Base-by-base conservation (phyloP, 2,113 vertebrate genomes). In the Thamnophis sirtalis region DNA sequence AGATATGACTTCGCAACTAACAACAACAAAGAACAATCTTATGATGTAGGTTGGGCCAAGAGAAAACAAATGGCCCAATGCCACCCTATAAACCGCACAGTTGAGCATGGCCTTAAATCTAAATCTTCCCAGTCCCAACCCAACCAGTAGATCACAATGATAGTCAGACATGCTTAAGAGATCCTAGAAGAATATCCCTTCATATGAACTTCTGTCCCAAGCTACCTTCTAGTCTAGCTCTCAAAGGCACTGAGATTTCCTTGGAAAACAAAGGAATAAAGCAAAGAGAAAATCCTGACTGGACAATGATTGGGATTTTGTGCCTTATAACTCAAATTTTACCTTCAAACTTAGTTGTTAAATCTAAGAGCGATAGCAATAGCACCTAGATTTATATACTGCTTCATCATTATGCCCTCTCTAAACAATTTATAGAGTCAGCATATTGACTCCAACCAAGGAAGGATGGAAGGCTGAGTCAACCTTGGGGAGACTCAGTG, bases 261-360 rank as follows among this genome's bases (percentile, higher is more conserved):
- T 51, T 51, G 21, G 48, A 11, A 26, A 90, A 43, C 38, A 13
- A 84, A 55, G 8, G 26, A 13, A 15, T 6, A 56, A 90, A 33
- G 54, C 28, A 86, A 60, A 55, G 9, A 86, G 21, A 19, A 43
- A 24, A 48, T 55, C 24, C 38, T 50, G 43, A 43, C 68, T 80
- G 53, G 38, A 33, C 6, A 54, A 33, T 54, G 7, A 24, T 15
- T 26, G 26, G 73, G 89, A 88, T 93, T 90, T 90, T 49, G 80
- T 90, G 87, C 94, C 1, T 92, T 73, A 48, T 4, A 33, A 89
- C 92, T 92, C 92, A 92, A 22, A 89, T 22, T 1, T 48, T 10
- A 80, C 17, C 33, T 80, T 80, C 33, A 80, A 38, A 80, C 6
- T 38, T 19, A 80, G 68, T 6, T 80, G 85, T 19, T 26, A 13